Base-by-base conservation (phyloP, 2,113 vertebrate species). In the Sclerurus mexicanus region DNA sequence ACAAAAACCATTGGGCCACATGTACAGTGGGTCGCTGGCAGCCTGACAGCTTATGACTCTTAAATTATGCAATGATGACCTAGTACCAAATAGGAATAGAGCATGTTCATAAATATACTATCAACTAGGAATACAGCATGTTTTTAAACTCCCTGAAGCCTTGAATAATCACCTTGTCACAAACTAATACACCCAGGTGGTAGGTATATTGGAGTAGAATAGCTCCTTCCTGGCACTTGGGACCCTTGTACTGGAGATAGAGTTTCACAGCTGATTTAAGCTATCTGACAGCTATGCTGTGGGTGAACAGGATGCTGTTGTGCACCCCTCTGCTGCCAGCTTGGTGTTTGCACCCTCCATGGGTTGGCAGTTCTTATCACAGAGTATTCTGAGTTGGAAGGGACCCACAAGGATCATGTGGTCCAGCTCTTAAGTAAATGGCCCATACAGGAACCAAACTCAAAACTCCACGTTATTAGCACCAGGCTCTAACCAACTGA, bases 1-100 rank as follows among this genome's bases (percentile, higher is more conserved):
- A 81, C 58, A 88, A 46, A 93, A 77, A 11, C 0, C 44, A 12
- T 69, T 0, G 0, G 50, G 27, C 60, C 30, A 35, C 27, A 17
- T 60, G 60, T 72, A 84, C 73, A 89, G 47, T n/a, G 80, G 81
- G 73, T 69, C 63, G 52, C 76, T 97, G 94, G 91, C 68, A 86
- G 39, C 67, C 33, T 91, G 78, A 89, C 78, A 95, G 19, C 33
- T 80, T 72, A 4, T 4, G 28, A 31, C 35, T 94, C 39, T 87
- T 80, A 22, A 95, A 67, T 85, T 72, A 49, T 18, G 47, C 58
- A 79, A 19, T 37, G 37, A 88, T 31, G 68, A 83, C 30, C 35
- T n/a, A 40, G 47, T 25, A 84, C 52, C 75, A 84, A 88, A 72
- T 49, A 64, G 31, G 44, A 93, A 49, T 44, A 81, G 68, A 85